A percentile compares a stretch with the other conserved stretches of the same genome.
Conservation (phyloP, 2,797 vertebrate genomes). For the Macropus fuliginosus region DNA sequence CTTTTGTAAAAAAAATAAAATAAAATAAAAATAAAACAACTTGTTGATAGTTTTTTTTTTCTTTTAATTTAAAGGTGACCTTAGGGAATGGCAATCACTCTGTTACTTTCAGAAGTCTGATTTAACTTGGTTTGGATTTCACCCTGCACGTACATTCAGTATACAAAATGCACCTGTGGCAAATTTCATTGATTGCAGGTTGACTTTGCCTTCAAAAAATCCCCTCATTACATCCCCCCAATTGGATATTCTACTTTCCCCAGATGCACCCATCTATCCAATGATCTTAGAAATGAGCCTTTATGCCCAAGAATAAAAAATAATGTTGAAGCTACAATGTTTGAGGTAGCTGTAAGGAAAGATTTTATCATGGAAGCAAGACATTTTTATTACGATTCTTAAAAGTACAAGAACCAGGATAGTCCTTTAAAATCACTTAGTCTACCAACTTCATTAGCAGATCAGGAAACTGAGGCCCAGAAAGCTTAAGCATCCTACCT, state of each 20-base stretch:
- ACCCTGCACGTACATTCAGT: neutral
- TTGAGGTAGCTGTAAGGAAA: neutral
- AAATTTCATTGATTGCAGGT: constrained; percentile 36
- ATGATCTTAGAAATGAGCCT: neutral
- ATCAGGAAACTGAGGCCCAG: neutral
- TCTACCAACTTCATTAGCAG: neutral
- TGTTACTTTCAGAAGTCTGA: constrained; percentile 20
- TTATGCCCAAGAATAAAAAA: neutral
- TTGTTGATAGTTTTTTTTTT: constrained; percentile 43
- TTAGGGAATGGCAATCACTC: neutral
- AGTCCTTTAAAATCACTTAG: neutral
- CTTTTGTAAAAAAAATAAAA: constrained; percentile 7
- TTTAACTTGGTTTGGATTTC: constrained; percentile 35
- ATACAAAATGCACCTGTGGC: neutral
- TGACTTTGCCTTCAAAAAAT: constrained; percentile 23
- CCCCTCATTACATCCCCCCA: neutral
- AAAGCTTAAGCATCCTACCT: too few relatives aligned
- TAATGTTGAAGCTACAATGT: neutral
- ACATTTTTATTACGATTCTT: neutral
- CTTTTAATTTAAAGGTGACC: constrained; percentile 39
- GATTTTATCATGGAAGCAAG: neutral
- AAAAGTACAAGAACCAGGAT: neutral
- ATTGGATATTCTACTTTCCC: constrained; percentile 5
- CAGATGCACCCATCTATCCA: neutral
- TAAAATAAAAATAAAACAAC: constrained; percentile 42